Conservation (phyloP, 2,113 vertebrate genomes). For the Pampusana beccarii region DNA sequence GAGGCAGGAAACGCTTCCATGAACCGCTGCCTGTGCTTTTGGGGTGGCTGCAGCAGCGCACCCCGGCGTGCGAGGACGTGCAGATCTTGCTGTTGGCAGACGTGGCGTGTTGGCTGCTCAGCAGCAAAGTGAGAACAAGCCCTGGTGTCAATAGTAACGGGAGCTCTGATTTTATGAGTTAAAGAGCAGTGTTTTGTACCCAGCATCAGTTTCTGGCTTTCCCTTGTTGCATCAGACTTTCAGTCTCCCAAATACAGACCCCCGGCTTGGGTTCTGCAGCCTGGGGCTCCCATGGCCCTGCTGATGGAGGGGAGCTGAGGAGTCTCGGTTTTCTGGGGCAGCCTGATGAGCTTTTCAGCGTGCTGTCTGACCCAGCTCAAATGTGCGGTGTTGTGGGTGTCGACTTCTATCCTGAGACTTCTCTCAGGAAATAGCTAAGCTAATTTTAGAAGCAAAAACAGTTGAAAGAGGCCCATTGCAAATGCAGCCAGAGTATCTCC, state of each 20-base stretch:
- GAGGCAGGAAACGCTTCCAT: not conserved
- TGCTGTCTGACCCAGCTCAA: not conserved
- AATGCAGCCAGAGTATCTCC: not conserved
- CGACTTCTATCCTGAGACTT: not conserved
- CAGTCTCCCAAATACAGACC: not conserved
- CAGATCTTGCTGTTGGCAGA: not conserved
- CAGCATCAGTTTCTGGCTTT: not conserved
- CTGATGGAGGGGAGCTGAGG: not conserved
- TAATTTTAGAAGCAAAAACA: conserved; percentile 66
- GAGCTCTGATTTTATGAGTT: not conserved
- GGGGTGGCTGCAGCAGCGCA: not conserved
- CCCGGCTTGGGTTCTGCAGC: not conserved
- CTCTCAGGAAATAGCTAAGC: conserved; percentile 22
- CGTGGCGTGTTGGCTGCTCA: not conserved
- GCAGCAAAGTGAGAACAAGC: not conserved
- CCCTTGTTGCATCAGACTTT: fast-evolving
- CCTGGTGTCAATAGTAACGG: fast-evolving
- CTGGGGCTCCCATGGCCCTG: fast-evolving
- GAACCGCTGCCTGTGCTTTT: not conserved
- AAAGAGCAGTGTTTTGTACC: not conserved
- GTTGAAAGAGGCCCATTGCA: not conserved
- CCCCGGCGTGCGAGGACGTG: fast-evolving
- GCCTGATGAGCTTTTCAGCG: not conserved
- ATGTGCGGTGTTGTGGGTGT: not conserved
- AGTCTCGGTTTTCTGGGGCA: not conserved